Base-by-base conservation (phyloP, 2,113 vertebrate species). In the Pedionomus torquatus region DNA sequence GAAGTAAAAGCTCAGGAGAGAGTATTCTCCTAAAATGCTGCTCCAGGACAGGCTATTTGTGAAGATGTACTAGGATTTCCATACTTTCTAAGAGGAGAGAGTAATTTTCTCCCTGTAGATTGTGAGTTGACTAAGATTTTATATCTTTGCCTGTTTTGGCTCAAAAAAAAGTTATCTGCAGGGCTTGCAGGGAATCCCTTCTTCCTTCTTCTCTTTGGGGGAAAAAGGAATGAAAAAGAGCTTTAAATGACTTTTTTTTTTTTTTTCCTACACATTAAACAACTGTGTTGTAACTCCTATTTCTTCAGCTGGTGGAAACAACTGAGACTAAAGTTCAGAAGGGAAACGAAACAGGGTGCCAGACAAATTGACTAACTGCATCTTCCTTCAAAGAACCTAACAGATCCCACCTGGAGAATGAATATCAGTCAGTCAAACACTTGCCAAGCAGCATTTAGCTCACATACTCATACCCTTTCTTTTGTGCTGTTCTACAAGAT, bases 191-290 rank as follows among this genome's bases (percentile, higher is more conserved):
- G 26, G 82, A 86, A 68, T 33, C 26, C 13, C n/a, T 60, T 83
- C 19, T 52, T 90, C 33, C 12, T 71, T 0, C 0, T n/a, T 58
- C 13, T 2, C 6, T 43, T 21, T 2, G 1, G 49, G 8, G 21
- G 5, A 6, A 74, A 86, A 72, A 33, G 7, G 7, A 70, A 66
- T 46, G 46, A 46, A 46, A 46, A 46, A 46, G 46, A 46, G 9
- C 46, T 46, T 46, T 20, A 46, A 58, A 41, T 39, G 0, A 16
- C 13, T 64, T 65, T 75, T 51, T 9, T 5, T 0, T 66, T 91
- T 92, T 78, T 87, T 3, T 68, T 81, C 35, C 35, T 51, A 48
- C 23, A 4, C 20, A 46, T 78, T 64, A 89, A 87, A 10, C 7
- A 63, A 57, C 23, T 74, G 4, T 72, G 7, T 23, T 49, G 9